Evolutionary conservation across 2,113 vertebrate species (phyloP).

Genomic region (Heliornis fulica): DNA sequence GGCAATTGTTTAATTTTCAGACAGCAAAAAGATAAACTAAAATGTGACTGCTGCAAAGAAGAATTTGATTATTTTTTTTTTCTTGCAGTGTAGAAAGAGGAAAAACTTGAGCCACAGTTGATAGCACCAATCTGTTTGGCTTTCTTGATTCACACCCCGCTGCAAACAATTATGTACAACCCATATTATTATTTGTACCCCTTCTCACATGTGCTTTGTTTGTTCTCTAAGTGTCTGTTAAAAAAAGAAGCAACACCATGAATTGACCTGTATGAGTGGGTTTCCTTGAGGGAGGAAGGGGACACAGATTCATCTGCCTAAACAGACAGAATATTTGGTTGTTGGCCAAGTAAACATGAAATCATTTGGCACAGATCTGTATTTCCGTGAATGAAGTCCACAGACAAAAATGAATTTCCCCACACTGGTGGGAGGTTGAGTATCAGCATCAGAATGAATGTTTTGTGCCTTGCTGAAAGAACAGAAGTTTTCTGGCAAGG

Average conservation of each 20-base stretch:
- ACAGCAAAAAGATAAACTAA: slow-evolving; percentile 28
- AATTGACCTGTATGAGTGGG: not conserved
- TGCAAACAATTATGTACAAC: not conserved
- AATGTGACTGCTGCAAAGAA: not conserved
- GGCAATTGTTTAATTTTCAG: slow-evolving; percentile 49
- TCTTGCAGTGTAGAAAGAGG: not conserved
- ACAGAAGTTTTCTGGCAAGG: not conserved
- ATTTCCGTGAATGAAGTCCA: not conserved
- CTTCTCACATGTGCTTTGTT: not conserved
- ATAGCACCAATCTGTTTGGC: not conserved
- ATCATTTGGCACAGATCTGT: not conserved
- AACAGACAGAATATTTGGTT: not conserved
- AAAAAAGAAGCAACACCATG: not conserved
- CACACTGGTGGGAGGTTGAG: not conserved
- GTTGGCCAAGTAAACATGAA: not conserved
- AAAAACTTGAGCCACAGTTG: not conserved
- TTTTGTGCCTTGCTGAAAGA: not conserved
- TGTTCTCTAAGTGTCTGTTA: not conserved
- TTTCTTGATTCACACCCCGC: not conserved
- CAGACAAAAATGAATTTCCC: not conserved
- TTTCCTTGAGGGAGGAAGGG: not conserved
- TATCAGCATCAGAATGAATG: not conserved
- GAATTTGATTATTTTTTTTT: not conserved
- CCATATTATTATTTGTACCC: not conserved
- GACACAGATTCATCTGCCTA: not conserved